Conservation (phyloP, 2,113 vertebrate genomes). For the Varanus salvator region DNA sequence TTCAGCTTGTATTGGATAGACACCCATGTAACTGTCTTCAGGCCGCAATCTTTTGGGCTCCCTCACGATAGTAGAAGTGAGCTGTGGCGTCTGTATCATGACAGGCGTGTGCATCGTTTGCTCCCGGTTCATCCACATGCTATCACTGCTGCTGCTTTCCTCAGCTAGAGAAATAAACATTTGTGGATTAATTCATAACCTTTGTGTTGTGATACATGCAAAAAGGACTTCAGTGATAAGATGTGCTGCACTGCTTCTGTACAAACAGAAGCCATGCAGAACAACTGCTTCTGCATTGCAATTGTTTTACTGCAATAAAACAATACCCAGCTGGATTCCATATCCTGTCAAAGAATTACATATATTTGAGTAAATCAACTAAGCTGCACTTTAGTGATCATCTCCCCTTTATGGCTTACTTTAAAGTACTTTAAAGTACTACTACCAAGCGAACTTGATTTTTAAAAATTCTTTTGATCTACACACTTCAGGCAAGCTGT, state of each 20-base stretch:
- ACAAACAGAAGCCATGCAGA: no score
- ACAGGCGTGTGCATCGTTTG: constrained; percentile 93
- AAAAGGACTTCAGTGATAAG: rapidly evolving
- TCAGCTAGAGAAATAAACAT: constrained; percentile 76
- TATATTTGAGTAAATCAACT: not conserved
- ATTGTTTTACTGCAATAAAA: not conserved
- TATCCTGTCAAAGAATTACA: not conserved
- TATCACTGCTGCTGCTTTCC: constrained; percentile 94
- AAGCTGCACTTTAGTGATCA: not conserved
- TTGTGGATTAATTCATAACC: not conserved
- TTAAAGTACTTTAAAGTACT: not conserved
- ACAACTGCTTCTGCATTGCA: no score
- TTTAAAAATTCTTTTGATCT: not conserved
- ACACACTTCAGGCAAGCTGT: not conserved
- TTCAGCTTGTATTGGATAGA: constrained; percentile 93
- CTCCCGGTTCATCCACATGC: constrained; percentile 91
- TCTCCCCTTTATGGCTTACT: not conserved
- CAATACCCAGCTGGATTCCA: no score
- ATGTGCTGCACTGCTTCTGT: not conserved
- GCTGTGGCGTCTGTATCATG: constrained; percentile 95
- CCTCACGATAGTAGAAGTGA: constrained; percentile 96
- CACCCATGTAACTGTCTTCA: constrained; percentile 94
- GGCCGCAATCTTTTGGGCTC: constrained; percentile 92
- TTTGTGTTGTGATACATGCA: not conserved
- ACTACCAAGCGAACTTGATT: not conserved